Evolutionary conservation across 2,113 vertebrate genomes (phyloP).

Genomic region (Corynorhinus townsendii): DNA sequence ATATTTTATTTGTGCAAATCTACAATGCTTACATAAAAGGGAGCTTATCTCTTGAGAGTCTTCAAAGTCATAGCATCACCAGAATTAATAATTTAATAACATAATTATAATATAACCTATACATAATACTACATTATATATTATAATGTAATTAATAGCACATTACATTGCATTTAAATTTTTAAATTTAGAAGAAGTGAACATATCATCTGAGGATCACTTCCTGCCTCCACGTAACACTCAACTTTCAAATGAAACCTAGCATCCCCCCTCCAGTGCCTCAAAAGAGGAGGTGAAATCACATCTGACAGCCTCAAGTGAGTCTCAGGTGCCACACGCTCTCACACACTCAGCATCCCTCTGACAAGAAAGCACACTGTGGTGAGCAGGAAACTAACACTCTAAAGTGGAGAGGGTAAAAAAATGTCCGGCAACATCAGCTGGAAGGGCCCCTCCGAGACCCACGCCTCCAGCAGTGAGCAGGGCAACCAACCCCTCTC

Average conservation of each 20-base stretch:
- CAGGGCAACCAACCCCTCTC: not conserved
- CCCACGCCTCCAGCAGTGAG: not conserved
- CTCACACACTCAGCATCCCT: conserved; percentile 29
- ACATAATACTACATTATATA: not conserved
- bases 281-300: conserved; percentile 48
- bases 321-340: not conserved
- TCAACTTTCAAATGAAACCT: conserved; percentile 46
- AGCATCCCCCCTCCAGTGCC: conserved; percentile 7
- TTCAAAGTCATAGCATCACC: conserved; percentile 77
- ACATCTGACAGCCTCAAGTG: conserved; percentile 60
- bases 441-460: conserved; percentile 46
- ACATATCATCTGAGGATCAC: conserved; percentile 73
- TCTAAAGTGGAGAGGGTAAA: not conserved
- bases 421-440: conserved; percentile 45
- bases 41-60: conserved; percentile 78
- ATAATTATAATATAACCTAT: not conserved
- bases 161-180: conserved; percentile 75
- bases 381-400: conserved; percentile 2
- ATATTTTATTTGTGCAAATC: conserved; percentile 78
- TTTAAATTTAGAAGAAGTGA: conserved; percentile 74
- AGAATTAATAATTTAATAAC: conserved; percentile 51
- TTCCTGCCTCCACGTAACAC: conserved; percentile 56
- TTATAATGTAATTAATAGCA: conserved; percentile 72
- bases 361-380: conserved; percentile 21
- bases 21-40: conserved; percentile 75